Evolutionary conservation across 2,113 vertebrate genomes (phyloP), one percentile per base, ranked within the genome.

Genomic region (Aviceda subcristata): DNA sequence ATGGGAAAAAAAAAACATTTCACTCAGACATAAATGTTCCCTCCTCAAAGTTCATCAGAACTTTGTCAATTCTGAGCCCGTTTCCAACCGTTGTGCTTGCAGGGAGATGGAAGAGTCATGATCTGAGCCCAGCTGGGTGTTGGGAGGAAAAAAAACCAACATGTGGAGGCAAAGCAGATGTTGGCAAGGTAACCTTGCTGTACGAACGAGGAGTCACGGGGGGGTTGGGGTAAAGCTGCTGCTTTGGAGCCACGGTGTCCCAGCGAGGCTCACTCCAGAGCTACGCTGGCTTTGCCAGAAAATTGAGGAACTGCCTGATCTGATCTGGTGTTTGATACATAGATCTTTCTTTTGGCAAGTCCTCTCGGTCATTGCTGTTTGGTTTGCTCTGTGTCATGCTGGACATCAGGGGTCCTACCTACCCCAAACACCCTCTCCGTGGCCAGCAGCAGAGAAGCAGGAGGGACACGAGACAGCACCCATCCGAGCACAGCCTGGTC

Each of bases 31-130:
- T 6, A 51, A 72, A 46, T 1, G 55, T 39, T 83, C 56, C 51
- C 41, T 67, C 43, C 72, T 57, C 75, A 24, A 74, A 80, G 89
- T 56, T 72, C 79, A 78, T 21, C 51, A 67, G 59, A 39, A 53
- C 15, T 67, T 36, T 7, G 8, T 13, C 51, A 18, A 7, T 60
- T 89, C 36, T 11, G 22, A 53, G 66, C 10, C 21, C 1, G 2
- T 69, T 83, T 57, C 81, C 3, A 2, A 41, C 15, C 2, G 6
- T 7, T 0, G 4, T 4, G 1, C 48, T 69, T 17, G 1, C 1
- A 0, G 57, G 26, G 57, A 90, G 55, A 17, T 10, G 0, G 6
- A 27, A 75, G 32, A 88, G 39, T 60, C 29, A n/a, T 8, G 62
- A 56, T 24, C 43, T 27, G 73, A 85, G 81, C 73, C 69, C 85